A percentile compares a stretch with the other conserved stretches of the same genome.
Conservation (phyloP, 2,797 vertebrate genomes). For the Anniella stebbinsi region DNA sequence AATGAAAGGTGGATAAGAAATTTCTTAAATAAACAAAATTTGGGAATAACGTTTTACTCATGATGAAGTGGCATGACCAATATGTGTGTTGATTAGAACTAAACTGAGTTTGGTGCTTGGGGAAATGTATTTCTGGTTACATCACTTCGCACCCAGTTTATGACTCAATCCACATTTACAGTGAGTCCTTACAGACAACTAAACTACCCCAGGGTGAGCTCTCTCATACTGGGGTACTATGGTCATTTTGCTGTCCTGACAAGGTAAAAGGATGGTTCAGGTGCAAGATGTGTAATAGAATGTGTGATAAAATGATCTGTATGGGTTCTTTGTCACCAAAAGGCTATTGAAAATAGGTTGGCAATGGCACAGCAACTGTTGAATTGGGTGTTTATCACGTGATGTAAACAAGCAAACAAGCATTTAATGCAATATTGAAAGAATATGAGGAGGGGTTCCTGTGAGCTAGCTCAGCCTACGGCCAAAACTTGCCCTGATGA, state of each 20-base stretch:
- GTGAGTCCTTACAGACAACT: background rate
- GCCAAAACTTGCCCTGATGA: background rate
- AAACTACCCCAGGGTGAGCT: background rate
- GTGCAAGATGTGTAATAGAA: background rate
- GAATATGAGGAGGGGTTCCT: background rate
- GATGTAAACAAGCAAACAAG: background rate
- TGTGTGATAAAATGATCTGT: background rate
- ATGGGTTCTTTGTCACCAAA: background rate
- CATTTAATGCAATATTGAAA: background rate
- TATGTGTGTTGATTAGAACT: background rate
- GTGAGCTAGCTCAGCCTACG: background rate
- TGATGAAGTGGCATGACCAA: background rate
- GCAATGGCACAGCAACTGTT: background rate
- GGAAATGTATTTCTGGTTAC: background rate
- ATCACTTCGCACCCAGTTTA: background rate
- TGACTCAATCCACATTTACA: background rate
- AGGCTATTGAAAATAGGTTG: background rate
- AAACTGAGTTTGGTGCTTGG: background rate
- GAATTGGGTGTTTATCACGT: background rate
- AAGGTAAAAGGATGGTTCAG: background rate
- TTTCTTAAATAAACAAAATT: background rate
- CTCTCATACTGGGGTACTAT: no score
- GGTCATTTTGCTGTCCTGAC: background rate
- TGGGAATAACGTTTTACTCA: background rate
- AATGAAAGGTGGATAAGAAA: no score